Base-by-base conservation (phyloP, 2,113 vertebrate genomes). In the Eudorcas thomsonii region DNA sequence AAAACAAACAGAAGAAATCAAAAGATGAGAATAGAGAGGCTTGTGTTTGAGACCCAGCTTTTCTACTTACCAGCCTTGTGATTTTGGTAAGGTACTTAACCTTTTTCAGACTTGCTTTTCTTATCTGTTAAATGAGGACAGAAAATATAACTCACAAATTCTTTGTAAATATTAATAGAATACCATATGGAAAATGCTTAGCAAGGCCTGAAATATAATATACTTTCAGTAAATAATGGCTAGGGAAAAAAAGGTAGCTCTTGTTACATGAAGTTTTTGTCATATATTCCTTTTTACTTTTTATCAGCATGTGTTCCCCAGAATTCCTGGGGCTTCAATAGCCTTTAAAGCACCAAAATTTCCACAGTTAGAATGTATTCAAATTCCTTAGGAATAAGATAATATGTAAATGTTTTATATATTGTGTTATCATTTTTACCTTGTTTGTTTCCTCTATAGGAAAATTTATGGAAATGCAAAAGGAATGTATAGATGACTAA, bases 111-210 rank as follows among this genome's bases (percentile, higher is more conserved):
- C 45, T 78, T 96, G 23, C 55, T 94, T 43, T 82, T 77, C 62
- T 90, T 74, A 43, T 90, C 55, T 93, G 54, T 64, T 30, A 93
- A 83, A 80, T 25, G n/a, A 96, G 62, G 48, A 93, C 48, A 85
- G 43, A 82, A 87, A 64, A 45, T 64, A 14, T 57, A 93, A 74
- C 23, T 90, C 50, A 43, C 4, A 52, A 64, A 30, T 64, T 85
- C 13, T 91, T 91, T 62, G 45, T 39, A 93, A 95, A 94, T 80
- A 96, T 52, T 62, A 93, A 84, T 89, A 87, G 21, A 91, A 67
- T 55, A n/a, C 30, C 14, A 78, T 48, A 88, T 30, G 12, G 64
- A 93, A 96, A 93, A 86, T 55, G 43, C 23, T 95, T 91, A 83
- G 60, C 9, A 36, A 88, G 52, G 7, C 54, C 89, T 81, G 57